Conservation (phyloP, 2,113 vertebrate genomes). For the Chionodraco myersi region DNA sequence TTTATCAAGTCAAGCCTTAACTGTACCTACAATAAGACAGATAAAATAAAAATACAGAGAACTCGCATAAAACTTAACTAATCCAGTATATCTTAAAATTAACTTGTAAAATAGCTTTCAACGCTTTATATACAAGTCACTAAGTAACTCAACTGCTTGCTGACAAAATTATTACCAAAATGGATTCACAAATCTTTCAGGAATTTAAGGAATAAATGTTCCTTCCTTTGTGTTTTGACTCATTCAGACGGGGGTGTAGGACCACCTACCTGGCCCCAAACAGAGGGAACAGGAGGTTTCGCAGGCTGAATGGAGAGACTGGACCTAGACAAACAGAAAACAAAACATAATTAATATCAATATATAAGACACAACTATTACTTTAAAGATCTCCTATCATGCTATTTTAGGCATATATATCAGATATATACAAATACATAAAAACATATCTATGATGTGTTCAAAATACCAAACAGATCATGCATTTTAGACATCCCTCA, state of each 20-base stretch:
- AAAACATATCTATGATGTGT: too few species aligned
- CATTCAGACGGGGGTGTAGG: neutral
- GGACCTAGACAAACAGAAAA: slow-evolving; percentile 52
- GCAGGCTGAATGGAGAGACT: neutral
- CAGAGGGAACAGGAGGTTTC: slow-evolving; percentile 55
- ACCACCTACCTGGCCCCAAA: slow-evolving; percentile 48
- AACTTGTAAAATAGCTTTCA: slow-evolving; percentile 8
- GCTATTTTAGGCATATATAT: too few species aligned
- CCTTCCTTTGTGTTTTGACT: neutral
- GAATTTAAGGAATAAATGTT: neutral
- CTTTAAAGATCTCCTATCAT: too few species aligned
- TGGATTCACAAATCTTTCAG: neutral
- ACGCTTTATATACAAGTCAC: neutral
- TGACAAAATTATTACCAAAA: neutral
- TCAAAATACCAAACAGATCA: too few species aligned
- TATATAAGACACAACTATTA: neutral
- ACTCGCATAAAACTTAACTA: neutral
- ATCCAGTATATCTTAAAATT: slow-evolving; percentile 21
- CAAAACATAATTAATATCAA: neutral
- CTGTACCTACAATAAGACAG: neutral
- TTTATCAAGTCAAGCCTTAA: neutral
- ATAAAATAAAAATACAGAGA: slow-evolving; percentile 7
- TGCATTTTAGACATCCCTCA: too few species aligned
- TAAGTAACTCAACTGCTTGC: neutral
- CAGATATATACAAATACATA: too few species aligned